Evolutionary conservation across 2,113 vertebrate species (phyloP).

Genomic region (Platichthys flesus): DNA sequence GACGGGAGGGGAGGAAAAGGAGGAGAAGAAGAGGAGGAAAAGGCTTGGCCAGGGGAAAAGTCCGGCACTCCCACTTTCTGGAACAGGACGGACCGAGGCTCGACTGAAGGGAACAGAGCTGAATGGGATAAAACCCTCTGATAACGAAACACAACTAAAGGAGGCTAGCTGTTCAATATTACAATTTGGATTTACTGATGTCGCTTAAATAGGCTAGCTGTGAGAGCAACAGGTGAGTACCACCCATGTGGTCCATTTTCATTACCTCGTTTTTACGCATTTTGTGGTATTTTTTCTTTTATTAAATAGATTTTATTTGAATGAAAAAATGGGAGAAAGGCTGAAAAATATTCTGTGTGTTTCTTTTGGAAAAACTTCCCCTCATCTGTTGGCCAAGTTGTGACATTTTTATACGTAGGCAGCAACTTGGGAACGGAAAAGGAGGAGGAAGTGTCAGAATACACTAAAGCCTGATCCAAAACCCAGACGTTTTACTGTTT

Average conservation of each 20-base stretch:
- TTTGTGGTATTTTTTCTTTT: neutral
- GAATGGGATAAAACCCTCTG: slow-evolving; percentile 15
- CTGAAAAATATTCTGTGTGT: no score
- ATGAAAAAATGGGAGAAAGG: neutral
- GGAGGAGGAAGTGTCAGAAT: slow-evolving; percentile 10
- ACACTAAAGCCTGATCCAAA: neutral
- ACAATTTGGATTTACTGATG: slow-evolving; percentile 42
- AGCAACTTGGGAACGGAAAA: neutral
- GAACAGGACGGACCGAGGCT: slow-evolving; percentile 46
- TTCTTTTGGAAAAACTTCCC: no score
- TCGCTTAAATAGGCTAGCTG: slow-evolving; percentile 13
- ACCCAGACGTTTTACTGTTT: neutral
- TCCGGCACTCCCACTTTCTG: slow-evolving; percentile 68
- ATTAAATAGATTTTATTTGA: no score
- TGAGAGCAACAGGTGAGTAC: slow-evolving; percentile 52
- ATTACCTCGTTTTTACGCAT: no score
- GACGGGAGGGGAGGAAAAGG: slow-evolving; percentile 75
- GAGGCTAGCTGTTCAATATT: neutral
- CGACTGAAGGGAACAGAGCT: slow-evolving; percentile 34
- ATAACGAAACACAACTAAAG: slow-evolving; percentile 3
- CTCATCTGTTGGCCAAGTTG: neutral
- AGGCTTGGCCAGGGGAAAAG: slow-evolving; percentile 70
- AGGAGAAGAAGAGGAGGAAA: slow-evolving; percentile 76
- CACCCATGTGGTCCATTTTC: no score
- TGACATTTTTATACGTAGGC: no score